phyloP scores from a whole-genome alignment of 1,140 invertebrate species.

The Rhyacophila brunnea region DNA sequence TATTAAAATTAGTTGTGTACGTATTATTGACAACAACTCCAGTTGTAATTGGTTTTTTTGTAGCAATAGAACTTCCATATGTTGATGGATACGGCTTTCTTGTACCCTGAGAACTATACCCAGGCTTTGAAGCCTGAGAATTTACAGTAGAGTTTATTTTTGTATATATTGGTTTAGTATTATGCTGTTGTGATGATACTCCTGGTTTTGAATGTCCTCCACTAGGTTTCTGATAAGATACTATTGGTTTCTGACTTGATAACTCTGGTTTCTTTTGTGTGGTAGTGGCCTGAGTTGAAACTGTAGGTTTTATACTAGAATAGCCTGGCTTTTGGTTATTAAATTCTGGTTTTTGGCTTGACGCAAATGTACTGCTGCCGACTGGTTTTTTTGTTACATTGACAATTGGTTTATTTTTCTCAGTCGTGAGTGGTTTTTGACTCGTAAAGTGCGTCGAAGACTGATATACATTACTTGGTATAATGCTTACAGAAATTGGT shows the following conservation, averaged over 20 bases:
- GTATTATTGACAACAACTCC: constrained; percentile 18
- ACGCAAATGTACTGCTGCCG: too few relatives aligned
- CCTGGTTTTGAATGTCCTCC: constrained; percentile 37
- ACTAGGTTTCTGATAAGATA: constrained; percentile 36
- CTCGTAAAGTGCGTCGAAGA: background rate
- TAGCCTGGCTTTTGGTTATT: constrained; percentile 10
- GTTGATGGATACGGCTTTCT: constrained; percentile 18
- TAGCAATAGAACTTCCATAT: constrained; percentile 4
- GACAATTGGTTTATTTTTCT: background rate
- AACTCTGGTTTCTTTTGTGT: constrained; percentile 11
- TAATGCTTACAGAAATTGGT: background rate
- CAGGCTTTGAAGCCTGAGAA: constrained; percentile 15
- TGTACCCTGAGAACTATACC: constrained; percentile 19
- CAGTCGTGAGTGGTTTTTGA: background rate
- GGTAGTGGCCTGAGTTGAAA: constrained; percentile 9
- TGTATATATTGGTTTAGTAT: constrained; percentile 35
- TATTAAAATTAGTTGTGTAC: too few relatives aligned
- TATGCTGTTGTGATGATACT: constrained; percentile 33
- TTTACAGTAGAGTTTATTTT: constrained; percentile 38
- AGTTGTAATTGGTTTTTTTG: constrained; percentile 26
- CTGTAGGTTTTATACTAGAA: constrained; percentile 25
- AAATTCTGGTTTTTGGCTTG: constrained; percentile 7
- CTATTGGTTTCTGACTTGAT: constrained; percentile 38
- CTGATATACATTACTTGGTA: background rate
- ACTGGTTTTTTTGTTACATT: background rate